These are phyloP conservation scores for Varanus komodoensis DNA, from an alignment of 2,113 vertebrate species.

Conservation along the genomic window DNA sequence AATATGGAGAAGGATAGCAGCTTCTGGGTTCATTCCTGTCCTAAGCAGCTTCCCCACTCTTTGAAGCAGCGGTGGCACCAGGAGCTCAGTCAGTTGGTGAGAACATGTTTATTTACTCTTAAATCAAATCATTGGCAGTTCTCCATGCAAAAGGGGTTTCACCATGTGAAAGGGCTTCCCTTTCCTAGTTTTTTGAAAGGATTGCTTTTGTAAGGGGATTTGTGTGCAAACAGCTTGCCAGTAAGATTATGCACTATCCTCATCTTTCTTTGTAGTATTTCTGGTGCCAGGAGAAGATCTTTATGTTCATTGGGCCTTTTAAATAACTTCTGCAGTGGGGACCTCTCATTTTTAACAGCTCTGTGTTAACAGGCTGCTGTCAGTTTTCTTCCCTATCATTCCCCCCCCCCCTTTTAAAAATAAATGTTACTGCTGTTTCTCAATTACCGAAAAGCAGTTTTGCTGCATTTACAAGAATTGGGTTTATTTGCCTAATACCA, in stretches of 20 bases:
- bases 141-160: no score
- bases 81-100: not conserved
- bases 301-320: not conserved
- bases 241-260: not conserved
- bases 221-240: not conserved
- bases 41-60: not conserved
- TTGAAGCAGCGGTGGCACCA: not conserved
- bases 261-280: not conserved
- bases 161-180: no score
- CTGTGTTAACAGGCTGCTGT: no score
- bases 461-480: not conserved
- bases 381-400: no score
- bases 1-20: not conserved
- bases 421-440: no score
- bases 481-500: not conserved
- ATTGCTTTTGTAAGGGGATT: not conserved
- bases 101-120: not conserved
- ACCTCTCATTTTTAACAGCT: not conserved
- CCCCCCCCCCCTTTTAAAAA: no score
- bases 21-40: no score
- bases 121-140: not conserved
- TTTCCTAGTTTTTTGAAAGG: not conserved
- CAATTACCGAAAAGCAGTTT: not conserved
- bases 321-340: not conserved
- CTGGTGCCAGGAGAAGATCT: not conserved